A percentile compares a stretch with the other conserved stretches of the same genome.
phyloP scores from a whole-genome alignment of 2,797 vertebrate genomes.

The Hippoglossus hippoglossus region DNA sequence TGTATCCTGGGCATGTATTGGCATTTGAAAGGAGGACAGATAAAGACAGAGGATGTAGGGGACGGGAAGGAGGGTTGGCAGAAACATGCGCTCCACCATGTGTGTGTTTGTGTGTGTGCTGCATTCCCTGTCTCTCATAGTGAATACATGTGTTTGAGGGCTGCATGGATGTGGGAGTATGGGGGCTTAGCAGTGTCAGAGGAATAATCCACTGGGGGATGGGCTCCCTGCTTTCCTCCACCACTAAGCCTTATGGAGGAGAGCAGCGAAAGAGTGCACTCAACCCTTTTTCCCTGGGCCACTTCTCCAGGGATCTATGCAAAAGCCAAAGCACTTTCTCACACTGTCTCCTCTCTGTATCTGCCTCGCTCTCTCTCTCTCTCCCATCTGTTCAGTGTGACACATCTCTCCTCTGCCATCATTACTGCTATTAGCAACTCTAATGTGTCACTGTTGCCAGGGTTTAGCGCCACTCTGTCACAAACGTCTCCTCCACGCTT shows the following conservation, averaged over 20 bases:
- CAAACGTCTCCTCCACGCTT: conserved; percentile 35
- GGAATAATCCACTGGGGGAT: conserved; percentile 81
- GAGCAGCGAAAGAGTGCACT: conserved; percentile 75
- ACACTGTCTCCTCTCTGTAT: conserved; percentile 43
- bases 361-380: conserved; percentile 34
- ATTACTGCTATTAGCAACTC: conserved; percentile 79
- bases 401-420: conserved; percentile 70
- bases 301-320: conserved; percentile 76
- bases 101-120: conserved; percentile 38
- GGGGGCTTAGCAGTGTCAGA: conserved; percentile 75
- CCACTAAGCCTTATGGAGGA: conserved; percentile 76
- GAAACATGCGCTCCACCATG: conserved; percentile 15
- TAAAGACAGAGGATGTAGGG: conserved; percentile 33
- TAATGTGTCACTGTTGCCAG: conserved; percentile 70
- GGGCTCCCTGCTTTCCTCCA: conserved; percentile 68
- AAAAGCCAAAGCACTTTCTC: conserved; percentile 75
- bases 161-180: conserved; percentile 72
- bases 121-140: conserved; percentile 66
- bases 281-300: conserved; percentile 69
- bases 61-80: conserved; percentile 23
- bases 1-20: conserved; percentile 33
- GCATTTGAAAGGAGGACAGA: conserved; percentile 59
- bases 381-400: conserved; percentile 80
- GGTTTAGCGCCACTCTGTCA: conserved; percentile 65
- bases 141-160: conserved; percentile 74